Evolutionary conservation across 2,888 invertebrate genomes (phyloP), one percentile per base, ranked within the genome.

Genomic region (Lutraria lutraria): DNA sequence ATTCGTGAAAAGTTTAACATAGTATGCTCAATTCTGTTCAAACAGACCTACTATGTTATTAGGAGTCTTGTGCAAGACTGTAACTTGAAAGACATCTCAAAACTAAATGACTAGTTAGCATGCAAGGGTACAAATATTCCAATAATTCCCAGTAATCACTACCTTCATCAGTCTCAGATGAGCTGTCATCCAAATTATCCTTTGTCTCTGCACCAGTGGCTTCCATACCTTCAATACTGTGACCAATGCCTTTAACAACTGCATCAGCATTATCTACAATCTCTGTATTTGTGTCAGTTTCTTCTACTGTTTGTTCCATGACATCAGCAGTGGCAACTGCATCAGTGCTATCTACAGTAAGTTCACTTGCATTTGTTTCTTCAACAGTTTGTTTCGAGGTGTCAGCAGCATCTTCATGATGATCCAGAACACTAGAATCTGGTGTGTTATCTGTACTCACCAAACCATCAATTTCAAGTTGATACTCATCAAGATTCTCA

Each of bases 151-250:
- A 80, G n/a, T 60, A 80, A 34, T 60, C 25, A 31, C 29, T 86
- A 86, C 86, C 86, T 80, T 81, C 63, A 60, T 86, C 60, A 16
- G 12, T 52, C 3, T 80, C 85, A 31, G 21, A 6, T 63, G 43
- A 29, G 63, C 15, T n/a, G 2, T 81, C 56, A 21, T 81, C 76
- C 76, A 81, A 63, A 34, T 68, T 52, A 0, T 68, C 60, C 16
- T 80, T 79, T n/a, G n/a, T 79, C 25, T 19, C 63, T 63, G 56
- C 4, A 25, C 2, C 34, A 25, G 56, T 25, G 10, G n/a, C 53
- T 25, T 81, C 68, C 29, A 13, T 53, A 21, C n/a, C 80, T 29
- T 21, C 52, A 31, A 13, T 10, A 2, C 15, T 52, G 31, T 19
- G 25, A 29, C 25, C 15, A 29, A 25, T 25, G 15, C 15, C 25